A percentile compares a stretch with the other conserved stretches of the same genome.
Evolutionary conservation across 2,113 vertebrate species (phyloP).

Genomic region (Peromyscus maniculatus): DNA sequence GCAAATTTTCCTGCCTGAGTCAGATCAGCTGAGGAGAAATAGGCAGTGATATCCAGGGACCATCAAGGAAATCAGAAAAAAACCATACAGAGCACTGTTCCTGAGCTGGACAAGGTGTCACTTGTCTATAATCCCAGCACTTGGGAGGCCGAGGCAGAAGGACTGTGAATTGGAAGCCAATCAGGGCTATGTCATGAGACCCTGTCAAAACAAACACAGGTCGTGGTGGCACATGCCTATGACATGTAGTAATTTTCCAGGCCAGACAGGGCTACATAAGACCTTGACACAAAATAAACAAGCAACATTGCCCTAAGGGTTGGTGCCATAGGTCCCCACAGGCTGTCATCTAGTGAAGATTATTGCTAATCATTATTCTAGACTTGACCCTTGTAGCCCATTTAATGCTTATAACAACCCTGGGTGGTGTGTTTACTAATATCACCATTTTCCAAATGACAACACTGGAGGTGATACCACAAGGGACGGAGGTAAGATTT

Average conservation of each 20-base stretch:
- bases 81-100: neutral
- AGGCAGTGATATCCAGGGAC: neutral
- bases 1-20: neutral
- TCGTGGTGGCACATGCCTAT: neutral
- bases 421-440: neutral
- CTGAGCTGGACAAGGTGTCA: neutral
- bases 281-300: neutral
- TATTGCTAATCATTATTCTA: neutral
- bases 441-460: neutral
- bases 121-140: neutral
- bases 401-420: neutral
- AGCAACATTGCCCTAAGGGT: neutral
- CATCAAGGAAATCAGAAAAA: neutral
- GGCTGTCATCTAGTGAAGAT: neutral
- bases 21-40: neutral
- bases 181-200: neutral
- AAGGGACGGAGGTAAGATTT: neutral
- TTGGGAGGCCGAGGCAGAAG: neutral
- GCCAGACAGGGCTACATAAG: neutral
- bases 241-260: neutral
- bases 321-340: neutral
- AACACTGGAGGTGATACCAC: neutral
- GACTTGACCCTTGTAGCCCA: neutral
- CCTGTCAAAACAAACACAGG: neutral
- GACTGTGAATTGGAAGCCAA: neutral